Conservation (phyloP, 1,140 invertebrate genomes). For the Anastrepha obliqua region DNA sequence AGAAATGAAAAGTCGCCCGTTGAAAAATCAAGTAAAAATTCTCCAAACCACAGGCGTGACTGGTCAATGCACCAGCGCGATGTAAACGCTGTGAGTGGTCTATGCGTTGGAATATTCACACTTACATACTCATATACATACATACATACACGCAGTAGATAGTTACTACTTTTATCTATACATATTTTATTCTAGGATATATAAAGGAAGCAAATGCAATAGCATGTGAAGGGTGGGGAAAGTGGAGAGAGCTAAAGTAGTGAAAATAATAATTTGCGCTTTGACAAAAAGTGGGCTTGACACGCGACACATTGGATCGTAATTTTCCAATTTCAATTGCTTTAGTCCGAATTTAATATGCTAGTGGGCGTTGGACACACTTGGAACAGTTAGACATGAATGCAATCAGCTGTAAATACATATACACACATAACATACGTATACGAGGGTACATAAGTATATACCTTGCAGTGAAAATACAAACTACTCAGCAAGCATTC, state of each 20-base stretch:
- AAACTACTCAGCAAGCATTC: too few relatives aligned
- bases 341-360: conserved; percentile 12
- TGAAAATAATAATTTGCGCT: conserved; percentile 23
- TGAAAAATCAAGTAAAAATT: conserved; percentile 6
- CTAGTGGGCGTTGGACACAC: background rate
- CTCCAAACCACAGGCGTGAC: background rate
- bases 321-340: conserved; percentile 50
- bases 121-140: background rate
- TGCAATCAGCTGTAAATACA: too few relatives aligned
- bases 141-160: too few relatives aligned
- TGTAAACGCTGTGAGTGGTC: background rate
- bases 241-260: background rate
- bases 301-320: conserved; percentile 38
- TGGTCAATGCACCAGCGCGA: too few relatives aligned
- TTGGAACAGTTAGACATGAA: background rate
- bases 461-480: too few relatives aligned
- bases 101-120: background rate
- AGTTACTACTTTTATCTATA: background rate
- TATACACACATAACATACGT: too few relatives aligned
- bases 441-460: background rate
- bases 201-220: background rate
- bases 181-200: background rate
- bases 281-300: conserved; percentile 44
- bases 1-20: conserved; percentile 29
- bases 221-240: background rate